phyloP scores from a whole-genome alignment of 1,140 invertebrate species.

The Macrocentrus cingulum region DNA sequence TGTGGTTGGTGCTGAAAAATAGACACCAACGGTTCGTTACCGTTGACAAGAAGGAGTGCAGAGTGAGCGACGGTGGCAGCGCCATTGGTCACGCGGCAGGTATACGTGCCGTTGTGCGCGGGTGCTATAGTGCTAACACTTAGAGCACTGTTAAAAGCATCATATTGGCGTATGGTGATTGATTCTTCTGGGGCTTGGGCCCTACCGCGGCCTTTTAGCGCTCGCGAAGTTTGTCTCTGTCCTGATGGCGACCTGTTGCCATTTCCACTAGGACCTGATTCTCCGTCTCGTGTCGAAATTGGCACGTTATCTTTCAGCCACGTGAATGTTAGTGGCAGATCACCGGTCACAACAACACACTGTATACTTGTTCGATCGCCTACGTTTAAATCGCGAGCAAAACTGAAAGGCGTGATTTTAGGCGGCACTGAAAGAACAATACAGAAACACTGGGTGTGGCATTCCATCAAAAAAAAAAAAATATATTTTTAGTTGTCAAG shows the following conservation, averaged over 20 bases:
- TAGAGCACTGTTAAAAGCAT: conserved; percentile 66
- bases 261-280: conserved; percentile 20
- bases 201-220: conserved; percentile 14
- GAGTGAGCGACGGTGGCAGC: conserved; percentile 64
- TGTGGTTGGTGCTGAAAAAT: conserved; percentile 8
- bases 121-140: conserved; percentile 66
- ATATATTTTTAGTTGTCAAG: too few species aligned
- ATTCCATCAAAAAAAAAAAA: conserved; percentile 31
- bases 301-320: conserved; percentile 71
- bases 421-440: conserved; percentile 65
- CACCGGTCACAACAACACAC: conserved; percentile 68
- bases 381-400: conserved; percentile 64
- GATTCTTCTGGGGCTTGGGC: conserved; percentile 47
- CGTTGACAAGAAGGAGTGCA: conserved; percentile 66
- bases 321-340: conserved; percentile 68
- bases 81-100: conserved; percentile 67
- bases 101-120: conserved; percentile 72
- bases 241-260: neutral
- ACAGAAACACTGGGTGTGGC: conserved; percentile 35
- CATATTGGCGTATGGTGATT: conserved; percentile 66
- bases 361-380: conserved; percentile 69
- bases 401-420: conserved; percentile 67
- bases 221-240: conserved; percentile 25
- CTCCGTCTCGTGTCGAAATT: conserved; percentile 42
- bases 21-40: conserved; percentile 58